A percentile compares a stretch with the other conserved stretches of the same genome.
These are phyloP conservation scores for Melanostoma scalare DNA, from an alignment of 2,888 invertebrate genomes.

Conservation along the genomic window DNA sequence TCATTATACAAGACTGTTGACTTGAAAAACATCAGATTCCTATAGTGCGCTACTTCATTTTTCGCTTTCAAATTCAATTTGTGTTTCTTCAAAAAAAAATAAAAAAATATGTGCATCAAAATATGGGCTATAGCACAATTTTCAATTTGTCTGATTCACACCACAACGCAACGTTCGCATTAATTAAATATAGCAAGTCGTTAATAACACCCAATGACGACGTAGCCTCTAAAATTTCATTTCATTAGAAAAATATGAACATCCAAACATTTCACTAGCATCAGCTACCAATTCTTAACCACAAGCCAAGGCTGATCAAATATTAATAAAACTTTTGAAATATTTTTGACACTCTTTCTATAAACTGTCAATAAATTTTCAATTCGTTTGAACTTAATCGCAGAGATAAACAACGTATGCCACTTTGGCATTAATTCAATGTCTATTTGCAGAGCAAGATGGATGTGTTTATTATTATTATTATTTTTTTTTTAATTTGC, in stretches of 20 bases:
- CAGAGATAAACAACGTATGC: constrained; percentile 17
- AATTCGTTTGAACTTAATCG: constrained; percentile 35
- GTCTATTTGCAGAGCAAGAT: constrained; percentile 30
- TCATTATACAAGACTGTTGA: too few relatives aligned
- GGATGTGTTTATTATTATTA: constrained; percentile 17
- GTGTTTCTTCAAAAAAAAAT: too few relatives aligned
- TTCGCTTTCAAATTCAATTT: too few relatives aligned
- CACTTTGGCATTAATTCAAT: constrained; percentile 60
- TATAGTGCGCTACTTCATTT: too few relatives aligned
- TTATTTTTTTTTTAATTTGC: constrained; percentile 20
- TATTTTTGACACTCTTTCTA: neutral
- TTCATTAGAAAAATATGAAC: constrained; percentile 1
- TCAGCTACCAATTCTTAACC: neutral
- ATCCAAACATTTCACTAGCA: neutral
- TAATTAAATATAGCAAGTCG: too few relatives aligned
- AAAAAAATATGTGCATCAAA: too few relatives aligned
- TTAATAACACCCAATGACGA: too few relatives aligned
- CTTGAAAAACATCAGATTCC: too few relatives aligned
- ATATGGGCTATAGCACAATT: too few relatives aligned
- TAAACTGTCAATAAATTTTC: constrained; percentile 47
- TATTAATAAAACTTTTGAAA: constrained; percentile 11
- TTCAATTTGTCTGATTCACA: too few relatives aligned
- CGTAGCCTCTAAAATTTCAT: neutral
- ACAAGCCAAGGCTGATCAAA: constrained; percentile 8
- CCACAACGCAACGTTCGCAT: too few relatives aligned